Conservation (phyloP, 2,113 vertebrate species). For the Oreamnos americanus region DNA sequence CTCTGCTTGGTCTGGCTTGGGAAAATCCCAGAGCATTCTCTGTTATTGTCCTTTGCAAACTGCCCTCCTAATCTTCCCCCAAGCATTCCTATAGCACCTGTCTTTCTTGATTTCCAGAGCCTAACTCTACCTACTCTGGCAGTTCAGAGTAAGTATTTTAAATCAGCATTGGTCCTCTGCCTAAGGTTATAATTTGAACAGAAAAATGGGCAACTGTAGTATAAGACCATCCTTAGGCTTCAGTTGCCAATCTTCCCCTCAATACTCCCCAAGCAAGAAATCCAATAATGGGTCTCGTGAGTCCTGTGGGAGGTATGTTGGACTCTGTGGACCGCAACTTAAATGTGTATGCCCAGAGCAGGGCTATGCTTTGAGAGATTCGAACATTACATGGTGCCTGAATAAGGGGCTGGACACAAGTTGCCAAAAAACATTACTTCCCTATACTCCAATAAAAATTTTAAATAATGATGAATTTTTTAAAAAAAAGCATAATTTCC, state of each 20-base stretch:
- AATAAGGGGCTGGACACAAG: neutral
- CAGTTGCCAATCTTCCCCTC: neutral
- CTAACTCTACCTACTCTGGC: neutral
- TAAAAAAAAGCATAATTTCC: neutral
- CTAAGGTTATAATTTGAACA: conserved; percentile 3
- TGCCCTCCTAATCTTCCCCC: neutral
- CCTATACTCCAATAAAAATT: neutral
- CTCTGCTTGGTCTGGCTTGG: neutral
- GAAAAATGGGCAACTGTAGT: neutral
- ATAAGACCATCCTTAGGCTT: neutral
- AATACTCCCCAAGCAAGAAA: neutral
- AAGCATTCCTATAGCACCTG: neutral
- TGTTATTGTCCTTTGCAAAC: neutral
- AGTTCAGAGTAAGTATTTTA: neutral
- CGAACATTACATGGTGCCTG: neutral
- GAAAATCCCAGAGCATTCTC: neutral
- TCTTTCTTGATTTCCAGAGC: neutral
- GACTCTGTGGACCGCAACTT: neutral
- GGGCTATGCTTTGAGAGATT: neutral
- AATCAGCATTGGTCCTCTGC: neutral
- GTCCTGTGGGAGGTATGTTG: neutral
- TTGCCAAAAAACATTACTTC: neutral
- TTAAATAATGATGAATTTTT: neutral
- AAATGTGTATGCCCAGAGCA: neutral
- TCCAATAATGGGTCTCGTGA: neutral